These are phyloP conservation scores for Eunapius fragilis DNA, from an alignment of 37 sponge, comb jelly and placozoan species.

Conservation along the genomic window DNA sequence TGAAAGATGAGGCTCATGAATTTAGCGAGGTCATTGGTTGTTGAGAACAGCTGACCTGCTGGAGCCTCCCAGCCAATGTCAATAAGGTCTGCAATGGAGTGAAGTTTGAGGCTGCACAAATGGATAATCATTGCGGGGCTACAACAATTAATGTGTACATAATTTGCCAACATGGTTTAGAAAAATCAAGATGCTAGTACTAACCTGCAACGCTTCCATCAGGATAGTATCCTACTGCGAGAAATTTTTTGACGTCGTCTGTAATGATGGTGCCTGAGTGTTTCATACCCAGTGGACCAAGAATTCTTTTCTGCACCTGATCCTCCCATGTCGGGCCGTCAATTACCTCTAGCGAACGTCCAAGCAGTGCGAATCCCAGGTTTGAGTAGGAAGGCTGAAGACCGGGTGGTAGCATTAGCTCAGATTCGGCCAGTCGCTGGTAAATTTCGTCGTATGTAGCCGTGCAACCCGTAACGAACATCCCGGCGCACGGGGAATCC, in stretches of 20 bases:
- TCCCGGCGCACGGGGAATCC: conserved; percentile 50
- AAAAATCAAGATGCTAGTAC: no score
- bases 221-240: conserved; percentile 69
- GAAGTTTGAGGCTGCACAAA: neutral
- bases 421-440: conserved; percentile 24
- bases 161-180: no score
- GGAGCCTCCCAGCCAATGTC: conserved; percentile 81
- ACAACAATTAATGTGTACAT: no score
- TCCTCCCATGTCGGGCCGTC: conserved; percentile 52
- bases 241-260: conserved; percentile 6
- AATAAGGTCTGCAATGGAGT: conserved; percentile 31
- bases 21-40: conserved; percentile 54
- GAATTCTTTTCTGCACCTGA: conserved; percentile 32
- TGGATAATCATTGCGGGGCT: no score
- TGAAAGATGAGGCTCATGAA: conserved; percentile 66
- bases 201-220: conserved; percentile 47
- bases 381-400: conserved; percentile 70
- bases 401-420: conserved; percentile 69
- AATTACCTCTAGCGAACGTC: conserved; percentile 29
- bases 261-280: conserved; percentile 55
- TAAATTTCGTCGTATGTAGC: conserved; percentile 33
- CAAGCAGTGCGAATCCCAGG: conserved; percentile 77
- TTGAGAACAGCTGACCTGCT: conserved; percentile 77
- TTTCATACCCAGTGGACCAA: conserved; percentile 52
- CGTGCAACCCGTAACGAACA: conserved; percentile 60